These are phyloP conservation scores for Leptinotarsa lineolata DNA, from an alignment of 1,140 invertebrate genomes.

Conservation along the genomic window DNA sequence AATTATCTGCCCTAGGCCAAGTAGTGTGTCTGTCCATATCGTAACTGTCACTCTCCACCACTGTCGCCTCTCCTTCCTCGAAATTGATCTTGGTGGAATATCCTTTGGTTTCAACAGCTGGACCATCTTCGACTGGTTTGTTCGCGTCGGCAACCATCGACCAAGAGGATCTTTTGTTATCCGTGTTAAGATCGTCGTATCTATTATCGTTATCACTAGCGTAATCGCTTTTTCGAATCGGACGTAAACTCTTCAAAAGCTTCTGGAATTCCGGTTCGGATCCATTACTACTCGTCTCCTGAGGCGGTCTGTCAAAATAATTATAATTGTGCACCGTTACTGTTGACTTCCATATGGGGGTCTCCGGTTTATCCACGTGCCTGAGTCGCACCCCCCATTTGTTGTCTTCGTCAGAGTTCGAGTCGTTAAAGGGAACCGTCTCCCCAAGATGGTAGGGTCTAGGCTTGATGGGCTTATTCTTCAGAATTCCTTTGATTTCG, in stretches of 20 bases:
- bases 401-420: conserved; percentile 42
- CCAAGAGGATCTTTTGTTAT: conserved; percentile 52
- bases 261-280: conserved; percentile 55
- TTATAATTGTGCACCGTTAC: conserved; percentile 52
- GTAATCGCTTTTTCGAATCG: conserved; percentile 42
- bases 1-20: conserved; percentile 45
- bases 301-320: neutral
- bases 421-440: conserved; percentile 48
- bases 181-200: conserved; percentile 25
- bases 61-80: conserved; percentile 56
- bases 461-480: conserved; percentile 72
- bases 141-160: conserved; percentile 59
- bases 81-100: conserved; percentile 65
- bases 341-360: conserved; percentile 56
- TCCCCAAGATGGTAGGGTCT: conserved; percentile 71
- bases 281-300: conserved; percentile 20
- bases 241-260: conserved; percentile 51
- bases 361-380: conserved; percentile 48
- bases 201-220: conserved; percentile 39
- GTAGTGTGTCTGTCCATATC: conserved; percentile 36
- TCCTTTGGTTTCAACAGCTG: conserved; percentile 53
- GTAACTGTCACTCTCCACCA: conserved; percentile 50
- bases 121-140: conserved; percentile 51
- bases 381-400: conserved; percentile 60
- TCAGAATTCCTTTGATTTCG: conserved; percentile 69